Percentiles rank a stretch among this genome's conserved stretches.
Conservation (phyloP, 1,140 invertebrate genomes). For the Lasioglossum baleicum region DNA sequence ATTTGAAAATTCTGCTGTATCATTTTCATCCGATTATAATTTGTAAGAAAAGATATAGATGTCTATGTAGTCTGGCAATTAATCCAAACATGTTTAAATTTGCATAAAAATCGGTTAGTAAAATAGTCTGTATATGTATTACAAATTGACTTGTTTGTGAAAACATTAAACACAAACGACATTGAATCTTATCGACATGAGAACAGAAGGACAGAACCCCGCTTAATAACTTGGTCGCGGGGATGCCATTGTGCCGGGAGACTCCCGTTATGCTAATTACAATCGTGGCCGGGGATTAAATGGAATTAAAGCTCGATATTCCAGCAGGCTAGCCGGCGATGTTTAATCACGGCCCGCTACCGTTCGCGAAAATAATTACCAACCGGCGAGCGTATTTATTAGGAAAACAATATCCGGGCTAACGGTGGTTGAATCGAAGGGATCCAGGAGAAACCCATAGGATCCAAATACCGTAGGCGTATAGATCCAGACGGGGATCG, state of each 20-base stretch:
- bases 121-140: no score
- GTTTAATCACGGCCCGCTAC: background rate
- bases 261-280: conserved; percentile 46
- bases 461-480: background rate
- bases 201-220: no score
- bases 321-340: background rate
- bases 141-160: no score
- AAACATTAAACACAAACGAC: no score
- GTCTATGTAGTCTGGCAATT: no score
- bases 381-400: conserved; percentile 16
- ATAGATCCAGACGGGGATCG: background rate
- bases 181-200: no score
- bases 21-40: no score
- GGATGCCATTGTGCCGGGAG: conserved; percentile 3
- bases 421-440: conserved; percentile 32
- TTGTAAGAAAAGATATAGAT: no score
- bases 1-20: no score
- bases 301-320: conserved; percentile 45
- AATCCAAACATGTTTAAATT: no score
- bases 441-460: background rate
- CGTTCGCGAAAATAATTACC: conserved; percentile 26
- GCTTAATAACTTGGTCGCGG: no score
- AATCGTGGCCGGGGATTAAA: conserved; percentile 24
- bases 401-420: conserved; percentile 35
- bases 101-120: no score